Percentiles rank a stretch among this genome's conserved stretches.
These are phyloP conservation scores for Tenthredo livida DNA, from an alignment of 2,888 invertebrate species.

Conservation along the genomic window DNA sequence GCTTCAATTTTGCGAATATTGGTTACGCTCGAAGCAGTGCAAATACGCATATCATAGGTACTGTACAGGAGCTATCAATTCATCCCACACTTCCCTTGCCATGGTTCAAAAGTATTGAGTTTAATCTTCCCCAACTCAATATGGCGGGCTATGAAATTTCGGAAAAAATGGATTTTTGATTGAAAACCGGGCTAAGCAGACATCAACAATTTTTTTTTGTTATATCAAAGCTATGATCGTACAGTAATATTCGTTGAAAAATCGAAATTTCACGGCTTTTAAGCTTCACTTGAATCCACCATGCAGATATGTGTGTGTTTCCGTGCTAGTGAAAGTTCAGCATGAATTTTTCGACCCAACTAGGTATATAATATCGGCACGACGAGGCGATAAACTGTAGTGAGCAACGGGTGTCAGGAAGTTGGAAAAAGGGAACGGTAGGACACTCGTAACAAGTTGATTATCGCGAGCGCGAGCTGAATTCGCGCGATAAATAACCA, in stretches of 20 bases:
- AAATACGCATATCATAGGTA: neutral
- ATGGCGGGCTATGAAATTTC: neutral
- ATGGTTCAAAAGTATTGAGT: neutral
- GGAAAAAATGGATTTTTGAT: neutral
- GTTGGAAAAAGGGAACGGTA: neutral
- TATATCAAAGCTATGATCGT: too few relatives aligned
- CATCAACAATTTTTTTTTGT: too few relatives aligned
- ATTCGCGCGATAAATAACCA: slow-evolving; percentile 40
- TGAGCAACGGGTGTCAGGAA: neutral
- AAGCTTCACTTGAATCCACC: too few relatives aligned
- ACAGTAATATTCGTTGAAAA: too few relatives aligned
- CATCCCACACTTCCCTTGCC: neutral
- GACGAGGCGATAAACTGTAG: neutral
- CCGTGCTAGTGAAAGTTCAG: neutral
- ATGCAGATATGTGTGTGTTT: too few relatives aligned
- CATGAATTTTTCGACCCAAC: neutral
- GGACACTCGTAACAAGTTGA: slow-evolving; percentile 33
- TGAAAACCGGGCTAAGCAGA: too few relatives aligned
- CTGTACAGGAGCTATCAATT: neutral
- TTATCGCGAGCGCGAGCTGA: slow-evolving; percentile 18
- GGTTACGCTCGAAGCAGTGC: neutral
- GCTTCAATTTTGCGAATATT: neutral
- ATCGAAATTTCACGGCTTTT: too few relatives aligned
- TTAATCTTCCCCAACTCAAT: neutral
- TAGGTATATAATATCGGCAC: neutral